Conservation (phyloP, 2,797 vertebrate species). For the Gila robusta region DNA sequence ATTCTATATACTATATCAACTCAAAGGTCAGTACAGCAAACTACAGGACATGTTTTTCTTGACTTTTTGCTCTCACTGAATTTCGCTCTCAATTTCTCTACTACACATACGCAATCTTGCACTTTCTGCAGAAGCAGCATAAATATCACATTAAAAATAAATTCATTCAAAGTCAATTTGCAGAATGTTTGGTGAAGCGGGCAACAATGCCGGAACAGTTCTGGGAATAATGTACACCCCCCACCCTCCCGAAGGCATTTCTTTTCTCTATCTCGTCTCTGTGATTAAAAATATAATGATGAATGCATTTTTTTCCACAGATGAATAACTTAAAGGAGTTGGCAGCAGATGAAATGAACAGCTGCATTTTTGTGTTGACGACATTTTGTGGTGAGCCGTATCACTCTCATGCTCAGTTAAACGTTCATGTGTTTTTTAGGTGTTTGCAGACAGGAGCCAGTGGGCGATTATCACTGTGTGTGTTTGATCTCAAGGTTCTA, state of each 20-base stretch:
- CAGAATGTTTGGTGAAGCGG: conserved; percentile 81
- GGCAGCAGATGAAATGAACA: conserved; percentile 81
- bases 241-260: conserved; percentile 79
- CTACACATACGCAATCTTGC: conserved; percentile 56
- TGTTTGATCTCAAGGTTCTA: conserved; percentile 50
- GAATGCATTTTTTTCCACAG: conserved; percentile 83
- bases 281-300: conserved; percentile 89
- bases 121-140: conserved; percentile 74
- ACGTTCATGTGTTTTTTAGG: conserved; percentile 65
- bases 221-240: conserved; percentile 78
- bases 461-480: conserved; percentile 53
- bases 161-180: conserved; percentile 86
- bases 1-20: background rate
- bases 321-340: conserved; percentile 85
- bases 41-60: background rate
- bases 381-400: conserved; percentile 73
- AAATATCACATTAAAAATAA: conserved; percentile 83
- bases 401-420: conserved; percentile 73
- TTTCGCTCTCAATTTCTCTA: background rate
- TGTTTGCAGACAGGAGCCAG: conserved; percentile 54
- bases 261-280: conserved; percentile 86
- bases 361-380: conserved; percentile 68
- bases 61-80: background rate
- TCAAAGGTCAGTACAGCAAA: background rate
- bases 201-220: conserved; percentile 82